These are phyloP conservation scores for Elaeidobius kamerunicus DNA, from an alignment of 2,888 invertebrate genomes.

Conservation along the genomic window DNA sequence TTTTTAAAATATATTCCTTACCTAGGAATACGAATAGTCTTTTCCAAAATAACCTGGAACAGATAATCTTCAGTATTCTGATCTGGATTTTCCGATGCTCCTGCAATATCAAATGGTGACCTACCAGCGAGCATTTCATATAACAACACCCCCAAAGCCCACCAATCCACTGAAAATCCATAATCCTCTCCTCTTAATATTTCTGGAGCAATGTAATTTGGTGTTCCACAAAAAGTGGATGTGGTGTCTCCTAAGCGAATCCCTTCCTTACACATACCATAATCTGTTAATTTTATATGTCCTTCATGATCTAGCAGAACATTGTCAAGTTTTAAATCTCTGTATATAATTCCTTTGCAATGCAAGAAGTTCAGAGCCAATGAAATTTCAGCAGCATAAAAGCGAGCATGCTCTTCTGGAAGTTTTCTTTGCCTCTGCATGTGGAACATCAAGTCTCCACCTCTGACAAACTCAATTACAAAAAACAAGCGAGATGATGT, in stretches of 20 bases:
- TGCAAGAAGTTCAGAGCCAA: constrained; percentile 97
- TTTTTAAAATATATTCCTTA: no score
- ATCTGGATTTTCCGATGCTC: constrained; percentile 95
- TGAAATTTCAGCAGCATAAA: constrained; percentile 99
- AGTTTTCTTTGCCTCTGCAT: constrained; percentile 97
- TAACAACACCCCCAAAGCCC: constrained; percentile 94
- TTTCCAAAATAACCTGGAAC: constrained; percentile 96
- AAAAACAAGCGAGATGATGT: constrained; percentile 95
- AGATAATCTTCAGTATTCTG: constrained; percentile 99
- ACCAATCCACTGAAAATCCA: constrained; percentile 95
- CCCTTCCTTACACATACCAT: constrained; percentile 98
- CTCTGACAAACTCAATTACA: constrained; percentile 98
- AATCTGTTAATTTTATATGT: constrained; percentile 98
- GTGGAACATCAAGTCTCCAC: constrained; percentile 96
- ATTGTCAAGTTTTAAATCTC: constrained; percentile 95
- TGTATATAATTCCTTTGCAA: constrained; percentile 96
- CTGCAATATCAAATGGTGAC: constrained; percentile 97
- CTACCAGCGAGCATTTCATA: constrained; percentile 99
- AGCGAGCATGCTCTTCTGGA: constrained; percentile 96
- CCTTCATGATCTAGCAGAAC: constrained; percentile 98
- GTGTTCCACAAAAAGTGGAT: constrained; percentile 94
- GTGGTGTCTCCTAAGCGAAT: constrained; percentile 94
- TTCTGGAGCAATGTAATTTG: constrained; percentile 99
- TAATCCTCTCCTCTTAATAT: constrained; percentile 93
- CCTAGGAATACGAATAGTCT: constrained; percentile 93